A percentile compares a stretch with the other conserved stretches of the same genome.
These are phyloP conservation scores for Cerceris rybyensis DNA, from an alignment of 2,888 invertebrate species.

Conservation along the genomic window DNA sequence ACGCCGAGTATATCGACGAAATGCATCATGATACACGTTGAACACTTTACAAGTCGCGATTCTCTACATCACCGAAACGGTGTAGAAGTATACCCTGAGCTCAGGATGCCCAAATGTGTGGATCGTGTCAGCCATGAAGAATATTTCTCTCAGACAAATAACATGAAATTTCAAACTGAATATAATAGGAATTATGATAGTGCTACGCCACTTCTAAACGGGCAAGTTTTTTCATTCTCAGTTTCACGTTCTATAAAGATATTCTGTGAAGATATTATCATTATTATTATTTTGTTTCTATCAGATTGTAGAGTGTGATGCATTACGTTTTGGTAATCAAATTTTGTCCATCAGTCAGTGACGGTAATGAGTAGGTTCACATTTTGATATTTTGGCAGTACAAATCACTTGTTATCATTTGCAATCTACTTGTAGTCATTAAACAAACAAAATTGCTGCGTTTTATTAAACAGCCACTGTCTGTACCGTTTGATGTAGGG, in stretches of 20 bases:
- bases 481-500: neutral
- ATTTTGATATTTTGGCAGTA: too few species aligned
- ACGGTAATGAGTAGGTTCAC: too few species aligned
- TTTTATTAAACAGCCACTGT: neutral
- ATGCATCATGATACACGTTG: conserved; percentile 40
- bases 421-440: neutral
- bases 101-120: conserved; percentile 46
- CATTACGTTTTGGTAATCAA: neutral
- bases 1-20: conserved; percentile 20
- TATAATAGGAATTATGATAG: conserved; percentile 2
- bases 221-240: conserved; percentile 16
- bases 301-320: neutral
- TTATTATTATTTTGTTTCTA: neutral
- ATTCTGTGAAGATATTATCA: neutral
- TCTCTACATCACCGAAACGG: conserved; percentile 51
- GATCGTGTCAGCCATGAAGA: conserved; percentile 23
- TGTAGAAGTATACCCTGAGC: conserved; percentile 55
- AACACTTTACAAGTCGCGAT: conserved; percentile 53
- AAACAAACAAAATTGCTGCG: conserved; percentile 3
- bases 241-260: conserved; percentile 44
- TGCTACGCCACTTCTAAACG: conserved; percentile 9
- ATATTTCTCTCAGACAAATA: conserved; percentile 26
- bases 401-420: too few species aligned
- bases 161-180: conserved; percentile 38
- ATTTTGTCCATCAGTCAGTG: too few species aligned